Evolutionary conservation across 2,113 vertebrate genomes (phyloP), one percentile per base, ranked within the genome.

Genomic region (Myrmecophaga tridactyla): DNA sequence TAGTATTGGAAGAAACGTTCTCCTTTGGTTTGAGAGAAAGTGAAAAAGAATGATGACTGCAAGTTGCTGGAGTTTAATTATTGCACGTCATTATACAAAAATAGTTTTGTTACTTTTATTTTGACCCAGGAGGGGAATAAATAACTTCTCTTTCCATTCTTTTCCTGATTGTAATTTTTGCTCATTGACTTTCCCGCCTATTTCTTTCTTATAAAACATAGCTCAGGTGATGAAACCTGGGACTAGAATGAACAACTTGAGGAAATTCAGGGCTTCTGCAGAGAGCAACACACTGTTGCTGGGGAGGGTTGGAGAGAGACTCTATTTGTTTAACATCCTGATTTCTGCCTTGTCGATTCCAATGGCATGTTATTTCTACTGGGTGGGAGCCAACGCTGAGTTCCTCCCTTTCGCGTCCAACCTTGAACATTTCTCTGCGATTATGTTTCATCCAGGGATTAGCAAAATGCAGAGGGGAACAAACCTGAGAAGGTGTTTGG

Each of bases 401-500:
- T 88, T 95, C 94, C 96, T 95, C 94, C 90, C 77, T 58, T 72
- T 94, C 46, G 92, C 90, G 95, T 96, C 91, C 94, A 97, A 65
- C 96, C 95, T 97, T 95, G 97, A 96, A 96, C 90, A 84, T 92
- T 95, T 83, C 92, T 95, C 92, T 69, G 94, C 23, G 96, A 97
- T 97, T 97, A 95, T 82, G 86, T 97, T 97, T 97, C 97, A 86
- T 85, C 77, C 56, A 67, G 94, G 96, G 97, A 97, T 97, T 97
- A 97, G 96, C 96, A 56, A 89, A 97, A 95, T 58, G 94, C 91
- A 94, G 96, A 90, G 82, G 94, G 85, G 90, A 58, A 75, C 90
- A 95, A 96, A 97, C 85, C 88, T 29, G 94, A 97, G 96, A 96
- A 97, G 96, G 97, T 97, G 97, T 94, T 77, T 97, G 97, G 97